Conservation (phyloP, 2,888 invertebrate species). For the Marasmarcha lunaedactyla region DNA sequence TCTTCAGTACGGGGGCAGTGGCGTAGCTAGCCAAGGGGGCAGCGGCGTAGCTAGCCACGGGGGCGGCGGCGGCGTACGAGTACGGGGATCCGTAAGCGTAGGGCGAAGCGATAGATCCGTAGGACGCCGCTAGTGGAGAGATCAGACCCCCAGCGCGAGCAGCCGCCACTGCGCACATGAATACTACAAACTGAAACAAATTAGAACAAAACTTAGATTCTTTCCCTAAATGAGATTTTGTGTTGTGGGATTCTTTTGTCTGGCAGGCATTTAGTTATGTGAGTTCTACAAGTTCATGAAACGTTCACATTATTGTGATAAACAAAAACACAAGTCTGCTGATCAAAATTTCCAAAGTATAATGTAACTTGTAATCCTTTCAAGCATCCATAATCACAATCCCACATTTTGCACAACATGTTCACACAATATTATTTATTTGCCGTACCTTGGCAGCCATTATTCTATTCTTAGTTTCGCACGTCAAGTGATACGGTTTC, state of each 20-base stretch:
- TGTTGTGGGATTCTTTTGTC: too few relatives aligned
- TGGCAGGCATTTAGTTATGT: too few relatives aligned
- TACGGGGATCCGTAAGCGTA: slow-evolving; percentile 26
- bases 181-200: background rate
- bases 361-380: too few relatives aligned
- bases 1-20: slow-evolving; percentile 23
- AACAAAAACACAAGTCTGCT: too few relatives aligned
- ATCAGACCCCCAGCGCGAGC: slow-evolving; percentile 24
- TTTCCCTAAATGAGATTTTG: too few relatives aligned
- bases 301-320: too few relatives aligned
- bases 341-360: too few relatives aligned
- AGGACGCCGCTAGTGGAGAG: slow-evolving; percentile 18
- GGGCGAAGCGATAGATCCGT: slow-evolving; percentile 26
- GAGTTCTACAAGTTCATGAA: too few relatives aligned
- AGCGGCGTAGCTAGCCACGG: slow-evolving; percentile 13
- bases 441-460: slow-evolving; percentile 61
- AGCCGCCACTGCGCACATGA: background rate
- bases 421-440: background rate
- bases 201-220: background rate
- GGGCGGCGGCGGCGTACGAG: slow-evolving; percentile 21
- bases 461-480: slow-evolving; percentile 51
- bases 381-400: too few relatives aligned
- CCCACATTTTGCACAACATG: too few relatives aligned
- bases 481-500: slow-evolving; percentile 52
- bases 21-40: slow-evolving; percentile 38